Evolutionary conservation across 2,888 invertebrate species (phyloP).

Genomic region (Bruchidius siliquastri): DNA sequence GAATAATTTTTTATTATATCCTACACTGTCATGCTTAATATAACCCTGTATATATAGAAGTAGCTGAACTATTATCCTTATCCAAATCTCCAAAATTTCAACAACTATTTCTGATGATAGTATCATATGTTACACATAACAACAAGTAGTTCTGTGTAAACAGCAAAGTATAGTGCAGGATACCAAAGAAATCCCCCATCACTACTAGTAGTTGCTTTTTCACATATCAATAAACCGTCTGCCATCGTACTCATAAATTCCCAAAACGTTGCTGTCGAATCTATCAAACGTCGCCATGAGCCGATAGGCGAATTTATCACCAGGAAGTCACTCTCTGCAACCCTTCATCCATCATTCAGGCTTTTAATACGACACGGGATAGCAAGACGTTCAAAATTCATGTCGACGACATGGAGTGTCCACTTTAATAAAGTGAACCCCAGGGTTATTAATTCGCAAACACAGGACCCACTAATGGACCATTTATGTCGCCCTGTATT

Average conservation of each 20-base stretch:
- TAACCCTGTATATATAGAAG: too few relatives aligned
- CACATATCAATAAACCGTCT: background rate
- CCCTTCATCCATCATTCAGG: background rate
- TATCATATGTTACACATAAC: background rate
- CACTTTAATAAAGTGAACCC: background rate
- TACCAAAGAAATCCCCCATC: background rate
- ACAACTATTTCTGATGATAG: too few relatives aligned
- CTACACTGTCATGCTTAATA: too few relatives aligned
- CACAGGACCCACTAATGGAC: background rate
- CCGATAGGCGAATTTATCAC: background rate
- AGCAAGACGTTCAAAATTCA: background rate
- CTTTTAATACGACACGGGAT: background rate
- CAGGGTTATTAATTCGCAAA: background rate
- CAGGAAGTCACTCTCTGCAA: background rate
- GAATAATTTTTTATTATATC: too few relatives aligned
- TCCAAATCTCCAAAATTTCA: too few relatives aligned
- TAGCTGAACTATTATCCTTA: too few relatives aligned
- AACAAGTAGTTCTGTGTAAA: background rate
- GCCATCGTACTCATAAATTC: background rate
- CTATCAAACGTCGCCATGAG: background rate
- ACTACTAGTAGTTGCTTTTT: background rate
- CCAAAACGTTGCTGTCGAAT: background rate
- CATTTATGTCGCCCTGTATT: background rate
- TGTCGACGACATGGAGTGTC: background rate
- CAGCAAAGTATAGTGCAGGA: background rate